These are phyloP conservation scores for Chitala chitala DNA, from an alignment of 2,113 vertebrate genomes.

Conservation along the genomic window DNA sequence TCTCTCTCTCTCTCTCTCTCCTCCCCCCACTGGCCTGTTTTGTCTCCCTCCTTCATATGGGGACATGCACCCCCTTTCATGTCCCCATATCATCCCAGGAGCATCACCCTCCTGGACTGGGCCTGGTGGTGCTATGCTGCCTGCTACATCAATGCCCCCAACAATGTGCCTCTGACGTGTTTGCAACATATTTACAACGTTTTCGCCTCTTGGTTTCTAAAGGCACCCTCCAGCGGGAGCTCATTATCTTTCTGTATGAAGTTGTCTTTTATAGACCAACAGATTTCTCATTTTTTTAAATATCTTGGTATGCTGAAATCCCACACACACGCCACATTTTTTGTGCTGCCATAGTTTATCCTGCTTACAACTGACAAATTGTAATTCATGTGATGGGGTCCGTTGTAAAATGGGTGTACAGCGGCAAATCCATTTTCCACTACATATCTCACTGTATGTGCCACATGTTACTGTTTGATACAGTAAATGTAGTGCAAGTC, in stretches of 20 bases:
- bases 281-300: constrained; percentile 39
- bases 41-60: no score
- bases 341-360: background rate
- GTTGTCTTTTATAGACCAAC: constrained; percentile 50
- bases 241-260: constrained; percentile 60
- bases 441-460: background rate
- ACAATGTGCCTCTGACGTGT: constrained; percentile 3
- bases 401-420: background rate
- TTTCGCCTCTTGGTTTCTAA: constrained; percentile 24
- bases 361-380: background rate
- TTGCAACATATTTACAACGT: constrained; percentile 18
- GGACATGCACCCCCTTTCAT: no score
- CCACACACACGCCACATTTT: constrained; percentile 3
- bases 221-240: constrained; percentile 48
- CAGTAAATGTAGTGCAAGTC: no score
- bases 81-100: background rate
- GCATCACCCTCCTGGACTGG: background rate
- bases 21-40: no score
- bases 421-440: background rate
- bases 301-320: constrained; percentile 10
- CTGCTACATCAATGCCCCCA: constrained; percentile 5
- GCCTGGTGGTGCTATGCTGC: background rate
- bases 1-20: background rate
- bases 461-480: background rate
- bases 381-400: background rate